Base-by-base conservation (phyloP, 1,140 invertebrate genomes). In the Frieseomelitta varia region DNA sequence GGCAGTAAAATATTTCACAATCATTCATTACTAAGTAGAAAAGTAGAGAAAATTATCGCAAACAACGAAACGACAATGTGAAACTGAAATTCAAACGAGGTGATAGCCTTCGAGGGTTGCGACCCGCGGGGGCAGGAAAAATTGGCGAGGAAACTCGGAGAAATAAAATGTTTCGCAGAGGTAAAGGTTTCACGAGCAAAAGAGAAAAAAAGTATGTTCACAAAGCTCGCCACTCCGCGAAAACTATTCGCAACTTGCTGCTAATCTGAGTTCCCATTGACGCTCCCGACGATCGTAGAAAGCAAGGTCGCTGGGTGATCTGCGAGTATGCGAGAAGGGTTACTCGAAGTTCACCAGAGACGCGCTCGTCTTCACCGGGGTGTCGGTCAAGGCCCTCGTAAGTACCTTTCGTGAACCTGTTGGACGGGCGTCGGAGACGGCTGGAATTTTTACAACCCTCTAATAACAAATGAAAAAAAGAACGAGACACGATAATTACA, bases 331-430 rank as follows among this genome's bases (percentile, higher is more conserved):
- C 85, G 91, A 93, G 85, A 86, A 90, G 85, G 88, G 91, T 83
- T 89, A 90, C 86, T 92, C 92, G 87, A 94, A 95, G 86, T 92
- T 91, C 87, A 81, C 90, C 90, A 93, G 90, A 88, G 90, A 90
- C 88, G 91, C 91, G 78, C 92, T 93, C 88, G 93, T 96, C 87
- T 95, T 95, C 91, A 92, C 93, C 82, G 94, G 95, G 88, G 95
- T 96, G 74, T 96, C 95, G 90, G 95, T 96, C 88, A 95, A 95
- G 93, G 94, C 95, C 88, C 94, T 96, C 93, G 96, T 96, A 95
- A 96, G 96, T 95, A 92, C 82, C 77, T 87, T 85, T 85, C 84
- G 73, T 78, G 81, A 87, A 76, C 81, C 79, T 84, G 83, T 67
- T 21, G 76, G 79, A 53, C 75, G 77, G 39, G 69, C 87, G 34